Conservation (phyloP, 2,113 vertebrate genomes). For the Cervus canadensis region DNA sequence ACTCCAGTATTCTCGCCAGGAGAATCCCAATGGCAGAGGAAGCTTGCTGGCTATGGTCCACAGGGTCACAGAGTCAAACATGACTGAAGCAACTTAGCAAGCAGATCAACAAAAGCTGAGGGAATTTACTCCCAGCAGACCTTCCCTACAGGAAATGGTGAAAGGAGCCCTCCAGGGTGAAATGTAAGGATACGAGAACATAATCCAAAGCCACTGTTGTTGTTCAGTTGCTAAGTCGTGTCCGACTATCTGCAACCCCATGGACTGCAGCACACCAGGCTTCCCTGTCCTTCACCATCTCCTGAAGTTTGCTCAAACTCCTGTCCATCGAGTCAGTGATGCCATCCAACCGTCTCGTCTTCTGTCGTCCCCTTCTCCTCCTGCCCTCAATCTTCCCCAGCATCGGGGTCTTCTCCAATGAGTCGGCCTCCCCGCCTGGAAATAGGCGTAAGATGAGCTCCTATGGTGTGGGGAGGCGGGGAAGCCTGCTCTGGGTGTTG, state of each 20-base stretch:
- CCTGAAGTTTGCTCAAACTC: neutral
- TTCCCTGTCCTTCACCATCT: neutral
- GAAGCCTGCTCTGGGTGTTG: neutral
- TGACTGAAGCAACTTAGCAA: neutral
- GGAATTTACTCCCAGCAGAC: neutral
- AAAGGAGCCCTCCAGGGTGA: neutral
- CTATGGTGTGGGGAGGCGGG: accelerated
- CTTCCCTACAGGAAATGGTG: neutral
- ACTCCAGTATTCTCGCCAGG: neutral
- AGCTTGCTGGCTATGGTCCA: neutral
- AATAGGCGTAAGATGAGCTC: neutral
- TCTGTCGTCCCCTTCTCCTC: neutral
- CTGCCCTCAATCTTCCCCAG: neutral
- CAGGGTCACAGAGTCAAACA: neutral
- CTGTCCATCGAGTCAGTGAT: neutral
- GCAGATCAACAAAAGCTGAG: neutral
- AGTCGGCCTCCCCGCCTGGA: neutral
- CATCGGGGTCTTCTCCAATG: neutral
- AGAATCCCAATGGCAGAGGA: neutral
- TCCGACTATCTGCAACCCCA: neutral
- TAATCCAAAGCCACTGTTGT: neutral
- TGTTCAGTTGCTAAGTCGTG: neutral
- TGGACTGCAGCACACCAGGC: neutral
- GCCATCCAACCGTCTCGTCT: neutral
- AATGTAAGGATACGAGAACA: neutral